Percentiles rank a stretch among this genome's conserved stretches.
Evolutionary conservation across 1,140 invertebrate species (phyloP).

Genomic region (Drosophila lini): DNA sequence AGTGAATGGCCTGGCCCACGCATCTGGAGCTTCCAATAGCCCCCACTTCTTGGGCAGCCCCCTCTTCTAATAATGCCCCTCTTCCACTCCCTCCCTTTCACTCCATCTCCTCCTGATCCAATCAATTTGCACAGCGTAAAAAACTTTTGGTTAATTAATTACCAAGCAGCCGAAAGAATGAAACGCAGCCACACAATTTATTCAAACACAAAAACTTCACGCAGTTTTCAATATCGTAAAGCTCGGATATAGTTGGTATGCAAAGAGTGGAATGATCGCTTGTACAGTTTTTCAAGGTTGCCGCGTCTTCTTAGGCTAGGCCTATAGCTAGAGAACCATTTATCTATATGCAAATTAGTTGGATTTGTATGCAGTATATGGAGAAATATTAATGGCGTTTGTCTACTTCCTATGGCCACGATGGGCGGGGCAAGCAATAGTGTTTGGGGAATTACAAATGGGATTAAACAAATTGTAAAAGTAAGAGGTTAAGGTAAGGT

Average conservation of each 20-base stretch:
- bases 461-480: neutral
- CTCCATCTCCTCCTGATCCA: slow-evolving; percentile 30
- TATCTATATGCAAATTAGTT: slow-evolving; percentile 34
- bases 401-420: slow-evolving; percentile 2
- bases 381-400: slow-evolving; percentile 28
- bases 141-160: slow-evolving; percentile 73
- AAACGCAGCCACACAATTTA: slow-evolving; percentile 62
- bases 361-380: slow-evolving; percentile 41
- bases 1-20: slow-evolving; percentile 44
- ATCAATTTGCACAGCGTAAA: slow-evolving; percentile 64
- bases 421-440: neutral
- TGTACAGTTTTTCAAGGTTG: slow-evolving; percentile 79
- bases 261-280: slow-evolving; percentile 83
- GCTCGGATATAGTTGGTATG: slow-evolving; percentile 60
- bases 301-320: slow-evolving; percentile 43
- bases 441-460: slow-evolving; percentile 7
- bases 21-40: slow-evolving; percentile 14
- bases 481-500: neutral
- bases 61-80: neutral
- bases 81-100: neutral
- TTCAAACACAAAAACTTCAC: slow-evolving; percentile 47
- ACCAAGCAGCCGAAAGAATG: slow-evolving; percentile 58
- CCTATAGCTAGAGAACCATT: slow-evolving; percentile 28
- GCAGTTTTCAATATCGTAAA: slow-evolving; percentile 28
- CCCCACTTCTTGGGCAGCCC: slow-evolving; percentile 7